Conservation (phyloP, 2,113 vertebrate species). For the Phocoena sinus region DNA sequence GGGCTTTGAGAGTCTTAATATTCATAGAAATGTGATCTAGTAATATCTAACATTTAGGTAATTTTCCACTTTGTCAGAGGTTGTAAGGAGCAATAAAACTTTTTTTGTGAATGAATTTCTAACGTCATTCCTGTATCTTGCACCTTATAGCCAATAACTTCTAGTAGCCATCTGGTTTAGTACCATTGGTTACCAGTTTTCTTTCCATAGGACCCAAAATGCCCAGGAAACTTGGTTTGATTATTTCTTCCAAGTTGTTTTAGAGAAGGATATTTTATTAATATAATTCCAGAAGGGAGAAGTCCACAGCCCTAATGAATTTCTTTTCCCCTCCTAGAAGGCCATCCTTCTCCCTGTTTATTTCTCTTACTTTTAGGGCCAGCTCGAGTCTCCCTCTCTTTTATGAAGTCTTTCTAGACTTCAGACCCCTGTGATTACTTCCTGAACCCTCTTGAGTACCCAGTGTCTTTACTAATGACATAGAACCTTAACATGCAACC, state of each 20-base stretch:
- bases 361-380: background rate
- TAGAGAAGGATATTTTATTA: background rate
- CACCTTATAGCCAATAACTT: background rate
- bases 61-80: background rate
- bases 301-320: background rate
- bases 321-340: background rate
- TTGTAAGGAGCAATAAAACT: background rate
- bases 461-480: background rate
- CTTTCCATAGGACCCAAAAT: background rate
- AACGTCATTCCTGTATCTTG: background rate
- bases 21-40: background rate
- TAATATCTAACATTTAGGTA: background rate
- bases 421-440: background rate
- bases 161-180: background rate
- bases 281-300: background rate
- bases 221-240: background rate
- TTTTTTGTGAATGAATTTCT: background rate
- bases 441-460: background rate
- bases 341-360: background rate
- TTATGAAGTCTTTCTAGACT: background rate
- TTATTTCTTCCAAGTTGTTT: conserved; percentile 5
- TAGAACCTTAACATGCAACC: background rate
- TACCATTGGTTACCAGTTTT: background rate
- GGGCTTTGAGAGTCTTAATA: background rate
- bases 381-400: background rate